These are phyloP conservation scores for Pseudorectes ferrugineus DNA, from an alignment of 2,113 vertebrate species.

Conservation along the genomic window DNA sequence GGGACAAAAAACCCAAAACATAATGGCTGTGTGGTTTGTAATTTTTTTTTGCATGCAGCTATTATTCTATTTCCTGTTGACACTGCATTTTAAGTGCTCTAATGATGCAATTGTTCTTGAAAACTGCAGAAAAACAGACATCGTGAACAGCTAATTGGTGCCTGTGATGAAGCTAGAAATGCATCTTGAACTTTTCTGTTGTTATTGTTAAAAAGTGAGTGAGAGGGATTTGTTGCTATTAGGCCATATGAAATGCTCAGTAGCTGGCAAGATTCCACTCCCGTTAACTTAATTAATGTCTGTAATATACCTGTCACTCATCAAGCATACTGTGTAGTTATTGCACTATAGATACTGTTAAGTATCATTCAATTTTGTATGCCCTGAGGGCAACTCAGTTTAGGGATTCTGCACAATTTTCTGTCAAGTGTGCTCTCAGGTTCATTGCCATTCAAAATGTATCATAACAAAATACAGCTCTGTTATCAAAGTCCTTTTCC, in stretches of 20 bases:
- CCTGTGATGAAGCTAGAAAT: constrained; percentile 19
- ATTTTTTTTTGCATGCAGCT: constrained; percentile 46
- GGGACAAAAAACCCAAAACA: background rate
- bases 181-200: background rate
- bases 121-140: constrained; percentile 60
- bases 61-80: constrained; percentile 66
- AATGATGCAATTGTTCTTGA: constrained; percentile 71
- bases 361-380: background rate
- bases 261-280: background rate
- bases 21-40: background rate
- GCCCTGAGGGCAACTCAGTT: background rate
- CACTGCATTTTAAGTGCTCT: constrained; percentile 59
- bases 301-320: background rate
- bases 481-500: background rate
- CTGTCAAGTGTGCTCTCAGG: background rate
- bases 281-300: constrained; percentile 34
- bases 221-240: constrained; percentile 6
- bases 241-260: background rate
- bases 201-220: background rate
- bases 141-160: constrained; percentile 59
- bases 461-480: background rate
- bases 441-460: constrained; percentile 17
- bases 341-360: background rate
- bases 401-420: background rate
- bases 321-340: background rate